Conservation (phyloP, 2,797 vertebrate species). For the Austrolebias charrua region DNA sequence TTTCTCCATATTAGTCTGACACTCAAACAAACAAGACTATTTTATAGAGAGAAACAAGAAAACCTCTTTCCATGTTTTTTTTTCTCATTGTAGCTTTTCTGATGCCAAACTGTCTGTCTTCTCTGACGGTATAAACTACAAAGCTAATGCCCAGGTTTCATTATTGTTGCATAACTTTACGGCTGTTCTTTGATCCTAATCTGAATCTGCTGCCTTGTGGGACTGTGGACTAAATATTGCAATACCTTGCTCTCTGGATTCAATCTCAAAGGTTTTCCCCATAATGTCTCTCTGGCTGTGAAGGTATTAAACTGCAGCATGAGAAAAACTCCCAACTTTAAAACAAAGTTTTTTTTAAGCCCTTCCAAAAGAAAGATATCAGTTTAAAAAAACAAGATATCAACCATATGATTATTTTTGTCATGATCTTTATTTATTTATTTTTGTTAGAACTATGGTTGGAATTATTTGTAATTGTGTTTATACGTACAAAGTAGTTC, state of each 20-base stretch:
- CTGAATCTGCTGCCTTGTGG: conserved; percentile 36
- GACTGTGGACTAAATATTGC: conserved; percentile 26
- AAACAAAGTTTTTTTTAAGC: conserved; percentile 15
- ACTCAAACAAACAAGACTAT: conserved; percentile 22
- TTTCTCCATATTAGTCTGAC: conserved; percentile 35
- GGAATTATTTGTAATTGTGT: no score
- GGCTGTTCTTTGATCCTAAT: conserved; percentile 44
- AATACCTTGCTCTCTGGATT: conserved; percentile 25
- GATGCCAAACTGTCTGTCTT: conserved; percentile 37
- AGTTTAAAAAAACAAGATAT: conserved; percentile 16
- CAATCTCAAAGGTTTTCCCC: conserved; percentile 7
- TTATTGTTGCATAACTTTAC: conserved; percentile 33
- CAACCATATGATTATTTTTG: conserved; percentile 5
- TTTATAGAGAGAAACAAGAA: conserved; percentile 7
- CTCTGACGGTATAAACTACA: conserved; percentile 33
- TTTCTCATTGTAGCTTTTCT: conserved; percentile 17
- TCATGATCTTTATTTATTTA: neutral
- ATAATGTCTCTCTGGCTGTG: conserved; percentile 19
- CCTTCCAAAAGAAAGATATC: neutral
- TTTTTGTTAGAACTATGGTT: no score
- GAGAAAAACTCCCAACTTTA: conserved; percentile 3
- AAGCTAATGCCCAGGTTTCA: conserved; percentile 37
- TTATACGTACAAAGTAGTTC: no score
- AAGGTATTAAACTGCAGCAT: conserved; percentile 13
- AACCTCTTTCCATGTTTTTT: conserved; percentile 17